Evolutionary conservation across 2,888 invertebrate genomes (phyloP), one percentile per base, ranked within the genome.

Genomic region (Cataglyphis cursor): DNA sequence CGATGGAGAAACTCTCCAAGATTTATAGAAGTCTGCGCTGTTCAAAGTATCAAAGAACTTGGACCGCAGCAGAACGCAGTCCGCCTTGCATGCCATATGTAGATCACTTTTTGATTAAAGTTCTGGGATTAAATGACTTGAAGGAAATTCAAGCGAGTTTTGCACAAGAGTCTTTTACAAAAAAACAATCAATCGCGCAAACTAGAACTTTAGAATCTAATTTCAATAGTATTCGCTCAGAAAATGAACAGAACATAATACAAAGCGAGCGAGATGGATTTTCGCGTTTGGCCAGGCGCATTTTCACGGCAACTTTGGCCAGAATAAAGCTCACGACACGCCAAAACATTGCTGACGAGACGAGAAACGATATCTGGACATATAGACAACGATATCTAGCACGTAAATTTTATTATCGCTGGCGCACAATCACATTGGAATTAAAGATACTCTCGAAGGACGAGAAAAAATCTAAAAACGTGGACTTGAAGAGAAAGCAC

Each of bases 21-120:
- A 90, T 95, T 35, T 96, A 96, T 87, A 93, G 94, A 70, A 96
- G 95, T 91, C 94, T 95, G 0, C 92, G 95, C 38, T 88, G 95
- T 28, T 92, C 93, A 18, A 87, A 84, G 0, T 96, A 95, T 86
- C 95, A 95, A 83, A 94, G 92, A 86, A 93, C 94, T 1, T 96
- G 96, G 93, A 88, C 88, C n/a, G 93, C 92, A 72, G 94, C 95
- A 6, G 94, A 95, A 24, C 91, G 92, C 75, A 93, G 92, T 61
- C 92, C 95, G 0, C 95, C 96, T 1, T 95, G 92, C 72, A 90
- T 96, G 85, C 96, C 96, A 0, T 95, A 95, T 81, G 95, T 96
- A 0, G 95, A 95, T 0, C 95, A 96, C 87, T 87, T 96, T 38
- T 84, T 96, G 4, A 91, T 92, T 0, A 94, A 93, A 85, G 88